Conservation (phyloP, 1,140 invertebrate species). For the Micrasema longulum region DNA sequence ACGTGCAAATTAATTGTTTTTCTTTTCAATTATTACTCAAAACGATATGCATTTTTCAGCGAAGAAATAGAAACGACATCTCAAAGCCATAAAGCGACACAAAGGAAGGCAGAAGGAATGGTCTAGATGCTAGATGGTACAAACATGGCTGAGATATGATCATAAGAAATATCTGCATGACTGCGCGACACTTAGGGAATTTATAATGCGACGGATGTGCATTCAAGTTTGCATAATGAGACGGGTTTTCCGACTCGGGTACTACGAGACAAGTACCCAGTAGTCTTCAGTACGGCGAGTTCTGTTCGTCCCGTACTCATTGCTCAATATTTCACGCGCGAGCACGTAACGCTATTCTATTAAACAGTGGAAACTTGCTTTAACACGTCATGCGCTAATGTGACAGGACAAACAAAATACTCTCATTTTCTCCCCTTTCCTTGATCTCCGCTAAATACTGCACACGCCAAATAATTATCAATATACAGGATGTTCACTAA, state of each 20-base stretch:
- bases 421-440: too few species aligned
- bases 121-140: neutral
- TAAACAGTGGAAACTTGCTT: neutral
- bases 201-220: conserved; percentile 23
- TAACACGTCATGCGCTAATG: too few species aligned
- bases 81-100: too few species aligned
- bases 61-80: too few species aligned
- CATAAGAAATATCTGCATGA: conserved; percentile 17
- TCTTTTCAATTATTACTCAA: too few species aligned
- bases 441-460: too few species aligned
- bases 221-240: conserved; percentile 30
- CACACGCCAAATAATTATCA: too few species aligned
- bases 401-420: too few species aligned
- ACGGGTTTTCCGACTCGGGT: conserved; percentile 2
- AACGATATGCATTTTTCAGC: too few species aligned
- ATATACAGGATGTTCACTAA: too few species aligned
- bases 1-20: too few species aligned
- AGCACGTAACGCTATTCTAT: neutral
- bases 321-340: conserved; percentile 8
- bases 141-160: conserved; percentile 15
- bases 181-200: conserved; percentile 27
- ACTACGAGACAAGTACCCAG: neutral
- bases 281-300: conserved; percentile 9
- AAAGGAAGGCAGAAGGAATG: too few species aligned
- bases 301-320: neutral